phyloP scores from a whole-genome alignment of 1,140 invertebrate species.

The Galendromus occidentalis region DNA sequence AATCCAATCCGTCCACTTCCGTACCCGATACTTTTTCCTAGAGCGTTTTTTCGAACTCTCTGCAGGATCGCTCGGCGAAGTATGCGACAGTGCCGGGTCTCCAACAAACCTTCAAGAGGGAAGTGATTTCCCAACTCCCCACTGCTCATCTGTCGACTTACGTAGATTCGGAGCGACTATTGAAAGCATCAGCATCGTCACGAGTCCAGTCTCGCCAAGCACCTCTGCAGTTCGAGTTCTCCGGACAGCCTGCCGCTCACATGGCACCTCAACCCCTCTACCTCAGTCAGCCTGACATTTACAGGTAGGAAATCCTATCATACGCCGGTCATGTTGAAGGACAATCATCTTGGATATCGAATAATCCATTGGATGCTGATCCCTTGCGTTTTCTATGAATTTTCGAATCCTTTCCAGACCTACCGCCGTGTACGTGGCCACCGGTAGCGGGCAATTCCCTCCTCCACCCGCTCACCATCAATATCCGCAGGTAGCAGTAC shows the following conservation, averaged over 20 bases:
- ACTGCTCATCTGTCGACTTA: background rate
- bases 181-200: background rate
- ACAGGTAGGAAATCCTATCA: background rate
- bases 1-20: background rate
- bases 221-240: constrained; percentile 4
- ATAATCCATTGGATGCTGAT: too few relatives aligned
- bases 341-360: too few relatives aligned
- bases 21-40: background rate
- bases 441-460: constrained; percentile 5
- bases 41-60: background rate
- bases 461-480: constrained; percentile 6
- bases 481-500: background rate
- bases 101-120: constrained; percentile 1
- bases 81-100: background rate
- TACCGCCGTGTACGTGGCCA: constrained; percentile 10
- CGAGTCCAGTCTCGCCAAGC: background rate
- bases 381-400: too few relatives aligned
- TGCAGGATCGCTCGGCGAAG: background rate
- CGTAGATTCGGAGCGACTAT: background rate
- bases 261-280: constrained; percentile 4
- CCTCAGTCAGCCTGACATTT: constrained; percentile 1
- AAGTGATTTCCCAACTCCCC: background rate
- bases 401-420: background rate
- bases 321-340: too few relatives aligned
- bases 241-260: background rate